Evolutionary conservation across 1,140 invertebrate genomes (phyloP).

Genomic region (Hetaerina americana): DNA sequence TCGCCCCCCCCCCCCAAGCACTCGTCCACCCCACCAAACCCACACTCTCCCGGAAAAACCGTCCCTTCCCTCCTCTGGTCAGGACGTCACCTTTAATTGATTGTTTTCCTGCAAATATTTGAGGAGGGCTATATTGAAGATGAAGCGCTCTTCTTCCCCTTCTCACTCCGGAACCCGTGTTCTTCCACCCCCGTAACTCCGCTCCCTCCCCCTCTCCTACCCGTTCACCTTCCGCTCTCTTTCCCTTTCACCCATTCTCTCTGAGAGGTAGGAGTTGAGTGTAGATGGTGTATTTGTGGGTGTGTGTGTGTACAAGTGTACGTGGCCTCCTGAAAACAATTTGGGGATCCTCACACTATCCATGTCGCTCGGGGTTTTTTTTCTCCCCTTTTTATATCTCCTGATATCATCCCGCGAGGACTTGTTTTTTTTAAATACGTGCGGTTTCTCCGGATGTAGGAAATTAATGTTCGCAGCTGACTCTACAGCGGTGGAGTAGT

Average conservation of each 20-base stretch:
- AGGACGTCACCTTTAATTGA: neutral
- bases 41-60: too few relatives aligned
- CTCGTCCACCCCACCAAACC: too few relatives aligned
- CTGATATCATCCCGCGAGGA: neutral
- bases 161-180: too few relatives aligned
- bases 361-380: neutral
- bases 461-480: neutral
- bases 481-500: too few relatives aligned
- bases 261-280: too few relatives aligned
- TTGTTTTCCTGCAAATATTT: neutral
- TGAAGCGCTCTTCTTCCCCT: neutral
- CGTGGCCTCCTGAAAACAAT: too few relatives aligned
- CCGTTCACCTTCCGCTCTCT: too few relatives aligned
- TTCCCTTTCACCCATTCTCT: too few relatives aligned
- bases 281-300: too few relatives aligned
- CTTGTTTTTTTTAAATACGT: neutral
- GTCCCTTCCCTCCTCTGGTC: too few relatives aligned
- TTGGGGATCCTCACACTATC: neutral
- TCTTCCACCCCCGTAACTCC: neutral
- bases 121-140: neutral
- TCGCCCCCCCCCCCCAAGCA: too few relatives aligned
- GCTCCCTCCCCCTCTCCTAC: neutral
- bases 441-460: neutral
- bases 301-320: too few relatives aligned
- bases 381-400: neutral